Base-by-base conservation (phyloP, 1,140 invertebrate genomes). In the Ostrea denselamellosa region DNA sequence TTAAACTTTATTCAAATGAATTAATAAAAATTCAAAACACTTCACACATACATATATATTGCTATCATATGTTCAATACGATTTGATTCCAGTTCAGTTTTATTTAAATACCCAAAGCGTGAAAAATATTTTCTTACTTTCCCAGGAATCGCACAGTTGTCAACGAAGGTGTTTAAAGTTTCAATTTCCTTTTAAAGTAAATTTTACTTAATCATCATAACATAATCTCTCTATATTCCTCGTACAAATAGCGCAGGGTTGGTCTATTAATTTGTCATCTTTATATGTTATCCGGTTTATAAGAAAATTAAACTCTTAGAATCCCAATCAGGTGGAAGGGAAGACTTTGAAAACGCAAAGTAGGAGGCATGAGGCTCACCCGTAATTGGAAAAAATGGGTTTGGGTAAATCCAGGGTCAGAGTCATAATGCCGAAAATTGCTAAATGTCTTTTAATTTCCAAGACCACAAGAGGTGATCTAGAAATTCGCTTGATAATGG, bases 361-460 rank as follows among this genome's bases (percentile, higher is more conserved):
- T 25, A 14, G 68, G 68, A 71, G 68, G 68, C 68, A 71, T 71
- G 22, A 71, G 28, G 28, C 68, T 71, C 68, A 71, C 68, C 28
- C 22, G 22, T 71, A 71, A 71, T 71, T 71, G 68, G 68, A 71
- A 71, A 71, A 71, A 71, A 71, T 71, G 68, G 68, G 68, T 71
- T 71, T 71, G 68, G 68, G 68, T 71, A 71, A 68, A 71, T 71
- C 68, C 68, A 4, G 22, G 68, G 68, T 71, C 68, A 71, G 68
- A 71, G 25, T 25, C 22, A 71, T 71, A 71, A 71, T 71, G 68
- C 68, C 68, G 68, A 71, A 71, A 71, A 71, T 71, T 71, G 68
- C 68, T 71, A 71, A 71, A 71, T 71, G 68, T 71, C 68, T 71
- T 71, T 71, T 71, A 71, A 71, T 71, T 71, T 71, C 68, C 68